A percentile compares a stretch with the other conserved stretches of the same genome.
phyloP scores from a whole-genome alignment of 2,113 vertebrate species.

The Rhegmatorhina hoffmannsi region DNA sequence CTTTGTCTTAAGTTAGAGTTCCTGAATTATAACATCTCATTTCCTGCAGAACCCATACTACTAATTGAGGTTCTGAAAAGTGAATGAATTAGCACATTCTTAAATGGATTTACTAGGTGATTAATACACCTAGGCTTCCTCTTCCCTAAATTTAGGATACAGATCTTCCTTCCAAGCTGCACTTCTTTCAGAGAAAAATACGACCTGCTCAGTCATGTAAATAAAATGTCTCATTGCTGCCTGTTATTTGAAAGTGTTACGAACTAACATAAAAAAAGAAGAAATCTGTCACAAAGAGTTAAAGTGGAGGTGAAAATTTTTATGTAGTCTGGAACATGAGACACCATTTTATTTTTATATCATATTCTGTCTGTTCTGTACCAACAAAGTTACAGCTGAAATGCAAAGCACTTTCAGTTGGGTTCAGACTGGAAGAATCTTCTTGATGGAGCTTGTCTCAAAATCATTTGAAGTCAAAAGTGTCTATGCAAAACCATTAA shows the following conservation, averaged over 20 bases:
- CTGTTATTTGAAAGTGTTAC: slow-evolving; percentile 39
- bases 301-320: not conserved
- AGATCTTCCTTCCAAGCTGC: slow-evolving; percentile 37
- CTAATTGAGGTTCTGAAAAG: slow-evolving; percentile 35
- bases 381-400: slow-evolving; percentile 5
- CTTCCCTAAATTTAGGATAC: slow-evolving; percentile 55
- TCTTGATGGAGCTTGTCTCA: slow-evolving; percentile 69
- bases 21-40: not conserved
- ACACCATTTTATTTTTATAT: slow-evolving; percentile 30
- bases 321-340: not conserved
- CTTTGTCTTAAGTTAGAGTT: not conserved
- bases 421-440: slow-evolving; percentile 56
- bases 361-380: not conserved
- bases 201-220: not conserved
- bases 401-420: slow-evolving; percentile 32
- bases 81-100: slow-evolving; percentile 63
- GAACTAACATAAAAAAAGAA: not conserved
- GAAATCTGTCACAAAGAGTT: not conserved
- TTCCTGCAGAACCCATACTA: slow-evolving; percentile 15
- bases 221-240: not conserved
- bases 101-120: slow-evolving; percentile 52
- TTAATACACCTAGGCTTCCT: slow-evolving; percentile 43
- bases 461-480: slow-evolving; percentile 72
- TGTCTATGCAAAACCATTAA: slow-evolving; percentile 82
- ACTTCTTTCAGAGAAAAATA: slow-evolving; percentile 41